Percentiles rank a stretch among this genome's conserved stretches.
These are phyloP conservation scores for Scolopax bukidnonensis DNA, from an alignment of 2,797 vertebrate species.

Conservation along the genomic window DNA sequence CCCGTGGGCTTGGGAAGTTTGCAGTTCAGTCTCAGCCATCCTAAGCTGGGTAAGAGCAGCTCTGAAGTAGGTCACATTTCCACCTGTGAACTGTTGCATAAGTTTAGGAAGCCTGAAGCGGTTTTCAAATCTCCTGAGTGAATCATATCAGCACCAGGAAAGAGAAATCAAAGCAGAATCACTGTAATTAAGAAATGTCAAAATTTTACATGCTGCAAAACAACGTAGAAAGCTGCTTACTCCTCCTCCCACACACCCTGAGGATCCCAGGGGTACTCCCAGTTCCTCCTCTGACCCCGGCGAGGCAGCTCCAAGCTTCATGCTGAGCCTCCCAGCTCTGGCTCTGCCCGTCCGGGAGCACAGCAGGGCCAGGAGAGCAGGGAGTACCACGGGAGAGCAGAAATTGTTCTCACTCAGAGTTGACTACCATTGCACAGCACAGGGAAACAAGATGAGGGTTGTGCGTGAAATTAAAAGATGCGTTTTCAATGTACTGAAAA, in stretches of 20 bases:
- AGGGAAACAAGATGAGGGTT: rapidly evolving
- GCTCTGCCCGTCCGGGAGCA: too few species aligned
- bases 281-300: neutral
- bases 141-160: conserved; percentile 31
- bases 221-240: neutral
- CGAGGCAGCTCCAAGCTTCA: rapidly evolving
- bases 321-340: rapidly evolving
- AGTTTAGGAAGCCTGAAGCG: conserved; percentile 3
- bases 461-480: neutral
- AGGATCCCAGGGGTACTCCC: too few species aligned
- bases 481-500: neutral
- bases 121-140: neutral
- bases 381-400: neutral
- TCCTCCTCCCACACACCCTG: neutral
- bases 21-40: neutral
- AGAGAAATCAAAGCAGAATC: neutral
- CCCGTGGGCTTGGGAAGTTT: neutral
- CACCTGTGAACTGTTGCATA: neutral
- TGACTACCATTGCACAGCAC: neutral
- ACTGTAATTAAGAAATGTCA: neutral
- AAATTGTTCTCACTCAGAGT: rapidly evolving
- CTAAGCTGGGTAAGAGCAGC: neutral
- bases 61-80: conserved; percentile 20
- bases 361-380: rapidly evolving
- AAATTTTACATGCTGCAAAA: neutral